Evolutionary conservation across 1,140 invertebrate species (phyloP), one percentile per base, ranked within the genome.

Genomic region (Cepaea nemoralis): DNA sequence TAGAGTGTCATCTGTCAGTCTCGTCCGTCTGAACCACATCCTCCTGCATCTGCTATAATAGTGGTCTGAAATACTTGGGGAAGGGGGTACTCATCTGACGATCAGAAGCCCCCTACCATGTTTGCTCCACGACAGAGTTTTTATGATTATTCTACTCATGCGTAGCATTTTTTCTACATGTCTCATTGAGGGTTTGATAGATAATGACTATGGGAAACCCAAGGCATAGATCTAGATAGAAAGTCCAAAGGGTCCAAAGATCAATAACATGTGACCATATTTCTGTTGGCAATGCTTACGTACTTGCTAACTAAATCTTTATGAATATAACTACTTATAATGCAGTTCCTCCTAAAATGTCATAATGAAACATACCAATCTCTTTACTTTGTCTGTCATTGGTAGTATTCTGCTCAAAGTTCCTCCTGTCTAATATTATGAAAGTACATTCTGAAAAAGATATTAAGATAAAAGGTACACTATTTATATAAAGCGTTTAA

Each of bases 401-500:
- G 6, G 33, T n/a, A 14, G 3, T 39, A 31, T 31, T 63, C 42
- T 55, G 37, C n/a, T 63, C 50, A 78, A 67, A 78, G 6, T 8
- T 2, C 8, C 42, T 40, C 70, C 37, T 67, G 42, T 42, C 40
- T 40, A 78, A 48, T n/a, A 78, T 69, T 14, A 78, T 78, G 42
- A 78, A 78, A 59, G 77, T 78, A 48, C 77, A 78, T 48, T 78
- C 77, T 78, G 77, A 35, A 63, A 19, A 75, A 50, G 50, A n/a
- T n/a, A n/a, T n/a, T n/a, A n/a, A n/a, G n/a, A n/a, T n/a, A n/a
- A n/a, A n/a, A n/a, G n/a, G n/a, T n/a, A n/a, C n/a, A n/a, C n/a
- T n/a, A n/a, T n/a, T n/a, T n/a, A n/a, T n/a, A n/a, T n/a, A n/a
- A n/a, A n/a, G n/a, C n/a, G n/a, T n/a, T n/a, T n/a, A n/a, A n/a